Evolutionary conservation across 2,888 invertebrate genomes (phyloP), one percentile per base, ranked within the genome.

Genomic region (Dysmachus trigonus): DNA sequence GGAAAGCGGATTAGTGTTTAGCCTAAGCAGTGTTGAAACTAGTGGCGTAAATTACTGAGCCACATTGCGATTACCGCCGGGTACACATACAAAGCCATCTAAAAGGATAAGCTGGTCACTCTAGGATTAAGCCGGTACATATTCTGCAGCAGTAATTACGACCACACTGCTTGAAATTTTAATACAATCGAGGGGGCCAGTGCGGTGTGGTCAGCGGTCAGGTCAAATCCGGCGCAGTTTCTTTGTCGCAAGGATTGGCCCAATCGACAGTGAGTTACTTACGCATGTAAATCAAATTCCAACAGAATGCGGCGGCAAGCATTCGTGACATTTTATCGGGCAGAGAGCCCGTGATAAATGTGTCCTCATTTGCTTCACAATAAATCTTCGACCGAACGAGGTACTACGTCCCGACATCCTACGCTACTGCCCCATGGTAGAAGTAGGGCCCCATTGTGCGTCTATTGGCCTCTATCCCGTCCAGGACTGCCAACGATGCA

Each of bases 221-320:
- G 22, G 18, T 6, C 10, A 1, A 8, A 27, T 8, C 62, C 7
- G 38, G 38, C n/a, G n/a, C 30, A 18, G 30, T 73, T 73, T 73
- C 73, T 73, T 73, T 31, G 30, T 15, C 2, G n/a, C 10, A n/a
- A 73, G 31, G 31, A 73, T n/a, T n/a, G n/a, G 6, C 73, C 15
- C 73, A 73, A 73, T 73, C n/a, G 27, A 73, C 33, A 6, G 31
- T n/a, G 33, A 73, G 31, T 73, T 73, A 73, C 33, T 73, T 73
- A 73, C 27, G 73, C 73, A 73, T 73, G 73, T 73, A 73, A 73
- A 73, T 73, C 73, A 73, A 73, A 73, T 73, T 73, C 73, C 31
- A 33, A 33, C 33, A 73, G 72, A 31, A 33, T 73, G 33, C 33
- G 33, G 73, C 73, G 31, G 33, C 31, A 33, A 18, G 33, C 33